Base-by-base conservation (phyloP, 2,797 vertebrate species). In the Lagocephalus sceleratus region DNA sequence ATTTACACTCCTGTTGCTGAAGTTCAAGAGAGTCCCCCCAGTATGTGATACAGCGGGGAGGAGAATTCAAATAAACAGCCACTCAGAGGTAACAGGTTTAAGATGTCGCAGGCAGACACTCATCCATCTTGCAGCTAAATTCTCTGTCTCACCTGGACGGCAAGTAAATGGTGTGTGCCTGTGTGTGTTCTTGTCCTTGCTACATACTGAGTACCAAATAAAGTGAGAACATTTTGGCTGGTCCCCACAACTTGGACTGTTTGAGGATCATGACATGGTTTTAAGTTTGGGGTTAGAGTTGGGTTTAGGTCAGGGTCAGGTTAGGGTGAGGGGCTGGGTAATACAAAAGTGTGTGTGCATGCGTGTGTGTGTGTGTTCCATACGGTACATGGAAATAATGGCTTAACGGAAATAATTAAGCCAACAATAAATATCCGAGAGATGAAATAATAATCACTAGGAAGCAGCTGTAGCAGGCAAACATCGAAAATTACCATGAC, bases 41-140 rank as follows among this genome's bases (percentile, higher is more conserved):
- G 71, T 71, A 71, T 51, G 69, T 66, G 81, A 89, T 82, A 84
- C 77, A 75, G 84, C 54, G 16, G 61, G 74, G 76, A 84, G 73
- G 82, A 84, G 72, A 84, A 85, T 86, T 90, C 81, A 90, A 90
- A 90, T 89, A 89, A 89, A 90, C 85, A 90, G 63, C 68, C 67
- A 82, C 76, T 86, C 72, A 72, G 81, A 81, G 87, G 85, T 87
- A 90, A 85, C 87, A 86, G 86, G 84, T 90, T 89, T 89, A 90
- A 90, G 84, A 88, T 90, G 87, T 90, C 74, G 67, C 78, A 76
- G 66, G 79, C 73, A 81, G 84, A 84, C 87, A 85, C 54, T 78
- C 85, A 89, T 90, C 84, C 86, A 88, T 90, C 87, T 84, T 82
- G 63, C 51, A 53, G 59, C 66, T 44, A 47, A 75, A 60, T 60